A percentile compares a stretch with the other conserved stretches of the same genome.
Conservation (phyloP, 2,797 vertebrate genomes). For the Mallotus villosus region DNA sequence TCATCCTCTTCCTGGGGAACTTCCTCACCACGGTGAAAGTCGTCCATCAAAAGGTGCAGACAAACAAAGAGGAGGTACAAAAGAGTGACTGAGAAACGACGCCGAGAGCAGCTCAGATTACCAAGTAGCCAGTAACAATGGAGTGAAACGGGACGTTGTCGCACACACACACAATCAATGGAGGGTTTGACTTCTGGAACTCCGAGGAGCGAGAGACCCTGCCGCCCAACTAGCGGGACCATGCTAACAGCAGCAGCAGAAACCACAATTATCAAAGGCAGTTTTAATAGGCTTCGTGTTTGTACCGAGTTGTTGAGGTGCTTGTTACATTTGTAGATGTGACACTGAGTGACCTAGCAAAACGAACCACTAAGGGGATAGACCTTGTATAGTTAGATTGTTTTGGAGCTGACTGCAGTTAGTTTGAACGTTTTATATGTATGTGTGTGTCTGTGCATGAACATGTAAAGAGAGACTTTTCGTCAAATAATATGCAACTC, state of each 20-base stretch:
- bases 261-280: conserved; percentile 33
- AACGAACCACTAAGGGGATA: conserved; percentile 41
- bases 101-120: conserved; percentile 15
- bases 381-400: conserved; percentile 45
- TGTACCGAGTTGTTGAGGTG: conserved; percentile 36
- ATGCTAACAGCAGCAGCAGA: conserved; percentile 21
- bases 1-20: conserved; percentile 95
- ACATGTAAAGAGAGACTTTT: conserved; percentile 41
- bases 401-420: conserved; percentile 32
- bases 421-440: conserved; percentile 39
- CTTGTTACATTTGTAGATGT: conserved; percentile 44
- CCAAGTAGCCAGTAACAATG: conserved; percentile 43
- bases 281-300: conserved; percentile 37
- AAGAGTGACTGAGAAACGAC: conserved; percentile 69
- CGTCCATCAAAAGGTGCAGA: conserved; percentile 91
- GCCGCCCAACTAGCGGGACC: conserved; percentile 37
- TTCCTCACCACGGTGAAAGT: conserved; percentile 96
- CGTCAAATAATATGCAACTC: conserved; percentile 66
- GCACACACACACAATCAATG: conserved; percentile 27
- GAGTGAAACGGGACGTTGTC: conserved; percentile 26
- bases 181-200: conserved; percentile 25
- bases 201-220: conserved; percentile 5
- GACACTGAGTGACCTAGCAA: conserved; percentile 30
- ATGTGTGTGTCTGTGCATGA: conserved; percentile 46
- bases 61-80: conserved; percentile 78